These are phyloP conservation scores for Sylvietta virens DNA, from an alignment of 2,113 vertebrate species.

Conservation along the genomic window DNA sequence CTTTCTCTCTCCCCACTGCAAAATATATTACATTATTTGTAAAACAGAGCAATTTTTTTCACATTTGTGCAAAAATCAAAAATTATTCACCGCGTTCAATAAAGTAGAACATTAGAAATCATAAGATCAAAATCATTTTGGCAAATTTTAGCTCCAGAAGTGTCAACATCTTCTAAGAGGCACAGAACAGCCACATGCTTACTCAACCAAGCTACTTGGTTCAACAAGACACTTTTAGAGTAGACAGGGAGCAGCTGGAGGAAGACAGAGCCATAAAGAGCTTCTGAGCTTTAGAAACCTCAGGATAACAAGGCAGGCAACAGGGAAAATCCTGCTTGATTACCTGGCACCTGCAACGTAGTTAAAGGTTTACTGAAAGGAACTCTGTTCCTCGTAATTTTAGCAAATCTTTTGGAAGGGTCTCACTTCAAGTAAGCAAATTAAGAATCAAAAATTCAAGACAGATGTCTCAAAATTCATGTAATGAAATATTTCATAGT, in stretches of 20 bases:
- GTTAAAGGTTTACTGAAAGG: background rate
- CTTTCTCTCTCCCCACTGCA: background rate
- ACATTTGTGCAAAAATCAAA: background rate
- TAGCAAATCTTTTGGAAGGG: background rate
- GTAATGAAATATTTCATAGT: background rate
- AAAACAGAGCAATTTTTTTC: background rate
- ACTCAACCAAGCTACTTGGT: background rate
- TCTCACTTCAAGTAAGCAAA: background rate
- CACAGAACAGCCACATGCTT: background rate
- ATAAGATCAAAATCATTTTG: background rate
- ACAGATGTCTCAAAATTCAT: background rate
- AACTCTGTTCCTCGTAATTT: background rate
- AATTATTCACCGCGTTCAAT: background rate
- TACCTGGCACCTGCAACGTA: background rate
- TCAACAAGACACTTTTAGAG: background rate
- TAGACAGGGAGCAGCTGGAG: background rate
- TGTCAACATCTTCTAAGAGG: background rate
- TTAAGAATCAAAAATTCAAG: background rate
- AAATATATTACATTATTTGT: background rate
- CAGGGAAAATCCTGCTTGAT: background rate
- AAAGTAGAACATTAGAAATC: background rate
- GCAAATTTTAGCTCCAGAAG: background rate
- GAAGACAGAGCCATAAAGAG: background rate
- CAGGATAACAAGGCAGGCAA: background rate
- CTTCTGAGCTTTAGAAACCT: background rate